Evolutionary conservation across 2,888 invertebrate genomes (phyloP).

Genomic region (Acutogordius australiensis): DNA sequence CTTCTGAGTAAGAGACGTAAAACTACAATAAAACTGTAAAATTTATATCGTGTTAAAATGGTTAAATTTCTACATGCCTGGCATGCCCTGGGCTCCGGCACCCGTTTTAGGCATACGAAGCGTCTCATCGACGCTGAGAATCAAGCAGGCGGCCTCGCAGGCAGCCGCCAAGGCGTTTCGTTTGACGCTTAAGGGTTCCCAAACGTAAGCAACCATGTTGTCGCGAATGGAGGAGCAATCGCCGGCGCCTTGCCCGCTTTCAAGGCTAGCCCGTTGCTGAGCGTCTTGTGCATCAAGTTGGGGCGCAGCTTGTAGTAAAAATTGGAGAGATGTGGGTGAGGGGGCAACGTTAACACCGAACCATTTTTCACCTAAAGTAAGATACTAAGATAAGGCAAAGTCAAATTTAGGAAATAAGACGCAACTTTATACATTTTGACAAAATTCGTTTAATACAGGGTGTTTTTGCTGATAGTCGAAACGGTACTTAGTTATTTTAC

Average conservation of each 20-base stretch:
- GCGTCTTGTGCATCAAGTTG: no score
- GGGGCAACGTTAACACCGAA: conserved; percentile 57
- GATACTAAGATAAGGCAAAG: no score
- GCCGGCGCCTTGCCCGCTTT: no score
- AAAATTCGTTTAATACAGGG: no score
- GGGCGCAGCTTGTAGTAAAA: no score
- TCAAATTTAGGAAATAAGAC: conserved; percentile 13
- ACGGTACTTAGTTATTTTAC: no score
- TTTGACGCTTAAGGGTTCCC: conserved; percentile 90
- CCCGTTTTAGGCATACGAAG: conserved; percentile 47
- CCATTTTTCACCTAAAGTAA: conserved; percentile 57
- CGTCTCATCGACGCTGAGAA: conserved; percentile 88
- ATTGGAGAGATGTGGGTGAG: neutral
- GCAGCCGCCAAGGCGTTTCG: conserved; percentile 84
- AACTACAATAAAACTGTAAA: no score
- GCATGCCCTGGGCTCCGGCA: neutral
- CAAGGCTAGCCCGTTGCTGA: no score
- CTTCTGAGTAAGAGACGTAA: neutral
- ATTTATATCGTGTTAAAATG: no score
- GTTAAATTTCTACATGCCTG: no score
- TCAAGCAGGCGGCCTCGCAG: conserved; percentile 65
- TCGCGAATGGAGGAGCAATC: conserved; percentile 44
- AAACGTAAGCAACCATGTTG: conserved; percentile 68
- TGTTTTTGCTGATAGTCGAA: no score
- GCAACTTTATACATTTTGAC: no score